These are phyloP conservation scores for Pomatorhinus ruficollis DNA, from an alignment of 2,113 vertebrate species.

Conservation along the genomic window DNA sequence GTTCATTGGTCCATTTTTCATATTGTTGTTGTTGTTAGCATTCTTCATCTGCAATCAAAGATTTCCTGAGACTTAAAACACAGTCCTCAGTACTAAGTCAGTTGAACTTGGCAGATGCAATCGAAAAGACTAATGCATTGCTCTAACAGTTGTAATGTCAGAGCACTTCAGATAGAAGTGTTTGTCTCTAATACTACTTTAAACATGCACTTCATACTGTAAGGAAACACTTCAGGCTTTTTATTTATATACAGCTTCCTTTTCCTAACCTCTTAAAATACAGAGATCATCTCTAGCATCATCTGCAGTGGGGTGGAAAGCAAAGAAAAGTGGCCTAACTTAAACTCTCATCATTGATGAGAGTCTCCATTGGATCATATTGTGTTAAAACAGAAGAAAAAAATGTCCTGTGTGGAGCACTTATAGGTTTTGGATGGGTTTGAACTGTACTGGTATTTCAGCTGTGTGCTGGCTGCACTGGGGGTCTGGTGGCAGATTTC, in stretches of 20 bases:
- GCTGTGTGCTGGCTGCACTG: not conserved
- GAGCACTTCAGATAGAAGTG: not conserved
- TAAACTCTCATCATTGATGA: not conserved
- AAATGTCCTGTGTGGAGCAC: accelerated
- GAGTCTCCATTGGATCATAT: not conserved
- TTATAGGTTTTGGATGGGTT: not conserved
- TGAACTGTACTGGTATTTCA: not conserved
- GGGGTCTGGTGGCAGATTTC: not conserved
- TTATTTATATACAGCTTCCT: not conserved
- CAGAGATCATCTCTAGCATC: not conserved
- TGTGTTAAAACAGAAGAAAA: not conserved
- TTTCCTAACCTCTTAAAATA: not conserved
- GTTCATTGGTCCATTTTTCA: not conserved
- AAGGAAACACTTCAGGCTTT: not conserved
- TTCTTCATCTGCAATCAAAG: not conserved
- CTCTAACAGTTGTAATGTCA: not conserved
- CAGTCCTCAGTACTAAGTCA: not conserved
- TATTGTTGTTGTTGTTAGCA: not conserved
- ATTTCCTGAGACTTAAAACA: not conserved
- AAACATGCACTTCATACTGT: not conserved
- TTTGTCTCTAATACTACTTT: not conserved
- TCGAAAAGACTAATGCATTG: not conserved
- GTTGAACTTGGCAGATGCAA: not conserved
- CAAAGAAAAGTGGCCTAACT: not conserved
- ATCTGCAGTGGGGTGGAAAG: not conserved